Evolutionary conservation across 2,888 invertebrate species (phyloP).

Genomic region (Pilophorus perplexus): DNA sequence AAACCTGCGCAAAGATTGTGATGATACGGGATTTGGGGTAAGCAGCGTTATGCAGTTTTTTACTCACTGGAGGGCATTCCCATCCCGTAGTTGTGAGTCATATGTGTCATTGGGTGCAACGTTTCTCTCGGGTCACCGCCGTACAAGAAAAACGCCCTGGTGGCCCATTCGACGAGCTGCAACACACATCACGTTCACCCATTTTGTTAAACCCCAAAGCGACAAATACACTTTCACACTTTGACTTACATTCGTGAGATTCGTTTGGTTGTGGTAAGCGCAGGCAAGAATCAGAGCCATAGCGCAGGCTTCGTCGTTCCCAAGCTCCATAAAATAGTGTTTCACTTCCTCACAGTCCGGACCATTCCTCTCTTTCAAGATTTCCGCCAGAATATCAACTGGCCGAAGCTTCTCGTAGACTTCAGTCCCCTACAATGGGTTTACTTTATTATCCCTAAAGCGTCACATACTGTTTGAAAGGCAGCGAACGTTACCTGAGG

Average conservation of each 20-base stretch:
- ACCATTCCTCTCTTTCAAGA: conserved; percentile 78
- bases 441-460: too few relatives aligned
- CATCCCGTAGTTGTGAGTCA: conserved; percentile 31
- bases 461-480: too few relatives aligned
- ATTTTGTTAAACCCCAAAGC: too few relatives aligned
- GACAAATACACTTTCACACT: too few relatives aligned
- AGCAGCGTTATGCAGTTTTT: background rate
- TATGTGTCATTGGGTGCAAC: conserved; percentile 31
- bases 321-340: conserved; percentile 80
- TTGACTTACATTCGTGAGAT: background rate
- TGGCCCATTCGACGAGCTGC: conserved; percentile 76
- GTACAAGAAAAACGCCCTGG: conserved; percentile 86
- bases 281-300: conserved; percentile 84
- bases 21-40: background rate
- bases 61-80: conserved; percentile 1
- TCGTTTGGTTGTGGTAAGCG: conserved; percentile 26
- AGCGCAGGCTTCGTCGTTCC: conserved; percentile 84
- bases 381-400: conserved; percentile 78
- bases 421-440: conserved; percentile 66
- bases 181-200: too few relatives aligned
- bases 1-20: conserved; percentile 44
- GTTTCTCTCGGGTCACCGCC: conserved; percentile 68
- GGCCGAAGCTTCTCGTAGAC: conserved; percentile 80
- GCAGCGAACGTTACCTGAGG: conserved; percentile 68
- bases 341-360: conserved; percentile 82